phyloP scores from a whole-genome alignment of 2,113 vertebrate species.

The Pachypanchax playfairii region DNA sequence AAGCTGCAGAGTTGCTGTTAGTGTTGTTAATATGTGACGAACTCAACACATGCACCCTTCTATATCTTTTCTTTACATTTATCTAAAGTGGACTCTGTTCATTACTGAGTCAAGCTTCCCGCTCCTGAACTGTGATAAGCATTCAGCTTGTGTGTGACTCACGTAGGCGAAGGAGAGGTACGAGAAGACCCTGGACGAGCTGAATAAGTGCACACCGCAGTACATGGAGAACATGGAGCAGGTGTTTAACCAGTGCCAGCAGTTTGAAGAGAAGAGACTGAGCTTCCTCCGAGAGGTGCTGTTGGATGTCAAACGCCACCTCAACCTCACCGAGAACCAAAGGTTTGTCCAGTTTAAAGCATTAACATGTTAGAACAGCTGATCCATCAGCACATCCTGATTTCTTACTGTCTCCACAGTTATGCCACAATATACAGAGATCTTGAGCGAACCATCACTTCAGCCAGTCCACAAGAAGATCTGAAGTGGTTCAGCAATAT shows the following conservation, averaged over 20 bases:
- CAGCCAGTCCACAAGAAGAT: conserved; percentile 89
- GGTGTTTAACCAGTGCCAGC: conserved; percentile 94
- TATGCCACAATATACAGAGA: conserved; percentile 89
- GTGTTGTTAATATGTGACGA: conserved; percentile 41
- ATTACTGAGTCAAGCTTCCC: conserved; percentile 20
- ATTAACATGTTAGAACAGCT: background rate
- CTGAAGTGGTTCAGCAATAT: conserved; percentile 92
- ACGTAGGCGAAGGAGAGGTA: conserved; percentile 92
- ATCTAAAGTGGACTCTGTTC: conserved; percentile 26
- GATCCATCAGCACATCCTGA: background rate
- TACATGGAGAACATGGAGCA: conserved; percentile 96
- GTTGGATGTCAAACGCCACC: conserved; percentile 92
- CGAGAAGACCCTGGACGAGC: conserved; percentile 91
- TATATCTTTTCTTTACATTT: background rate
- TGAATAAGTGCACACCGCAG: conserved; percentile 89
- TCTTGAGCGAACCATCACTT: conserved; percentile 87
- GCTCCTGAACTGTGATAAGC: background rate
- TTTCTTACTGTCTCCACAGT: conserved; percentile 67
- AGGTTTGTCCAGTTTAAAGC: conserved; percentile 74
- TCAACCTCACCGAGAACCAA: conserved; percentile 92
- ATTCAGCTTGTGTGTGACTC: conserved; percentile 10
- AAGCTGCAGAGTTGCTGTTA: background rate
- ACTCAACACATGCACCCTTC: conserved; percentile 9
- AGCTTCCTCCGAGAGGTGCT: conserved; percentile 92
- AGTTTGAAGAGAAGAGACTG: conserved; percentile 94